phyloP scores from a whole-genome alignment of 1,140 invertebrate species.

The Trichomalopsis sarcophagae region DNA sequence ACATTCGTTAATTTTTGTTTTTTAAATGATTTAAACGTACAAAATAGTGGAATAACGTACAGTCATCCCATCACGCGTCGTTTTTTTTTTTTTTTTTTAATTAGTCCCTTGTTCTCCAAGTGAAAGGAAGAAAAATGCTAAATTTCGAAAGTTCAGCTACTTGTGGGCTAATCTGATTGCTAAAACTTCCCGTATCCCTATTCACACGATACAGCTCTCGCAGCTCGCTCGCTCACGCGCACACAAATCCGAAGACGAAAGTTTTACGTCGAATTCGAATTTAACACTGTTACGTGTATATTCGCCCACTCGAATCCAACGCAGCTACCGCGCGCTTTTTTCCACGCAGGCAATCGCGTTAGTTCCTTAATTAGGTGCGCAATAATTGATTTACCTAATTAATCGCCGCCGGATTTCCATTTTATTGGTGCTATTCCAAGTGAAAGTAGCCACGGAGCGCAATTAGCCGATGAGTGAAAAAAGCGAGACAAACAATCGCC shows the following conservation, averaged over 20 bases:
- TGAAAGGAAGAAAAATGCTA: background rate
- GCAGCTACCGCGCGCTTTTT: too few species aligned
- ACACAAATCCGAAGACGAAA: background rate
- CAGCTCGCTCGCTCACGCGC: background rate
- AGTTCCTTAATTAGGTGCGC: background rate
- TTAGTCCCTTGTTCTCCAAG: background rate
- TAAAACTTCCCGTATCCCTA: constrained; percentile 18
- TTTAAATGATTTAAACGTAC: too few species aligned
- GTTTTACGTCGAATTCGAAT: background rate
- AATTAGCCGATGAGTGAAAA: background rate
- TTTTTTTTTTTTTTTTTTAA: background rate
- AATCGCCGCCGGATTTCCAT: background rate
- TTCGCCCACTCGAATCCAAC: too few species aligned
- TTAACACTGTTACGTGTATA: background rate
- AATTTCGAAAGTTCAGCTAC: constrained; percentile 11
- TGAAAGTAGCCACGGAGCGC: background rate
- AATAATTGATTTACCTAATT: background rate
- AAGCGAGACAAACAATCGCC: background rate
- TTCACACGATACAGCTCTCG: background rate
- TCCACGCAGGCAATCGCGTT: background rate
- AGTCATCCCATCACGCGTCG: too few species aligned
- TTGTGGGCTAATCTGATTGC: constrained; percentile 18
- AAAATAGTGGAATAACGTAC: too few species aligned
- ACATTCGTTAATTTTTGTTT: too few species aligned
- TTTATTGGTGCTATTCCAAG: background rate